Evolutionary conservation across 2,797 vertebrate genomes (phyloP), one percentile per base, ranked within the genome.

Genomic region (Euphonia xanthogaster): DNA sequence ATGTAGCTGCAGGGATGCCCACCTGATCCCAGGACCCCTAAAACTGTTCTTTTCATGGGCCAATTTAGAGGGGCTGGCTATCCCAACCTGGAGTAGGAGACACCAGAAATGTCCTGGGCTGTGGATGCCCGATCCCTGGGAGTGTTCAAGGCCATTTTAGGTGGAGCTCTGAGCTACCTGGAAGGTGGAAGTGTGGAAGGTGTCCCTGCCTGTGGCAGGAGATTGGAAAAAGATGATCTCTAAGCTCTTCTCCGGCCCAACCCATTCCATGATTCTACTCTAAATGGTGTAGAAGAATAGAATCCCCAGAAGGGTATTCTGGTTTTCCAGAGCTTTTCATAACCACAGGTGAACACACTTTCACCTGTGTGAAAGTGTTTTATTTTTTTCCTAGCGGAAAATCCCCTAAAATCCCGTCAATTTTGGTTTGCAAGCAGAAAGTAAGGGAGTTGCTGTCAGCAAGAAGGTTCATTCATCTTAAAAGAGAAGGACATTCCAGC

Each of bases 381-480:
- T 37, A 3, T 3, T 58, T 33, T 33, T n/a, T 62, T 47, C 42
- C 42, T 12, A n/a, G 48, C 30, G 74, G 81, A 89, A 96, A 96
- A 93, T 79, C 90, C 86, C 86, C 92, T 92, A 90, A 79, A 90
- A 90, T 84, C 61, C 79, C 39, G 0, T 51, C 60, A 60, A 22
- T 88, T 94, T 86, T 67, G 8, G 39, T 94, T 78, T 91, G 81
- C 63, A 92, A 85, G 83, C 27, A 60, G 51, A 78, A 92, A 50
- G 55, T 35, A 61, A 95, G 90, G 95, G 95, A 96, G 93, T 71
- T 67, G 63, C 67, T 92, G 35, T 57, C 83, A 74, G 77, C 60
- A 90, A 85, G 55, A 65, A 50, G 4, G 63, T 77, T 96, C 67
- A 94, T 96, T 93, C 86, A 58, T 94, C 88, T 93, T 93, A 57